Percentiles rank a stretch among this genome's conserved stretches.
Conservation (phyloP, 2,797 vertebrate genomes). For the Tauraco hartlaubi region DNA sequence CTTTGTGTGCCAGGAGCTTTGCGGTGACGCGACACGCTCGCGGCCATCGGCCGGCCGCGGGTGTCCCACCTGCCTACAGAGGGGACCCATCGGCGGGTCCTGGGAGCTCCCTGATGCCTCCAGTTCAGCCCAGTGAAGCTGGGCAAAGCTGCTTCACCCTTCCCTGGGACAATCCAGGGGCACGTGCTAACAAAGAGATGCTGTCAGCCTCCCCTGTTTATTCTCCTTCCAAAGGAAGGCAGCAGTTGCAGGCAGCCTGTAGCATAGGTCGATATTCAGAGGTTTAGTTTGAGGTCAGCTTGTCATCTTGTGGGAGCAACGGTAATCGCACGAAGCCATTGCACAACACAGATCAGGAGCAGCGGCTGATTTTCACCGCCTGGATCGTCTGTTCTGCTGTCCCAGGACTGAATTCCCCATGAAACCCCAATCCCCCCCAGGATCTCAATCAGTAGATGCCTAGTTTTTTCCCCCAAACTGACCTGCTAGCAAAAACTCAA, state of each 20-base stretch:
- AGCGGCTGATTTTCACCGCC: not conserved
- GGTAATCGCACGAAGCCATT: accelerated
- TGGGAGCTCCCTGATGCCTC: not conserved
- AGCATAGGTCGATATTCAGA: not conserved
- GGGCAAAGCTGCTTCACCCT: not conserved
- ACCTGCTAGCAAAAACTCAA: not conserved
- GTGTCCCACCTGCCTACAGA: not conserved
- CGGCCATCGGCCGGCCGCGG: accelerated
- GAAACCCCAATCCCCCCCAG: accelerated
- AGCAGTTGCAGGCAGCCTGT: not conserved
- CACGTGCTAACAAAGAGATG: accelerated
- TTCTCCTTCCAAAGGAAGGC: not conserved
- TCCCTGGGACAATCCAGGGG: not conserved
- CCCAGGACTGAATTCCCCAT: not conserved
- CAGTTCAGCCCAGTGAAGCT: accelerated
- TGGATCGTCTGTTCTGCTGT: no score
- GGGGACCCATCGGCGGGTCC: not conserved
- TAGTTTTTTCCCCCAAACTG: not conserved
- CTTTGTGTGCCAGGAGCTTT: not conserved
- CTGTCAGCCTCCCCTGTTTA: not conserved
- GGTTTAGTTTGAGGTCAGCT: not conserved
- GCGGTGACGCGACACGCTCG: not conserved
- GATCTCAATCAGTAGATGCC: not conserved
- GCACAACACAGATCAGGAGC: not conserved
- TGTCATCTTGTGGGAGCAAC: accelerated